Conservation (phyloP, 2,113 vertebrate species). For the Rhabdornis inornatus region DNA sequence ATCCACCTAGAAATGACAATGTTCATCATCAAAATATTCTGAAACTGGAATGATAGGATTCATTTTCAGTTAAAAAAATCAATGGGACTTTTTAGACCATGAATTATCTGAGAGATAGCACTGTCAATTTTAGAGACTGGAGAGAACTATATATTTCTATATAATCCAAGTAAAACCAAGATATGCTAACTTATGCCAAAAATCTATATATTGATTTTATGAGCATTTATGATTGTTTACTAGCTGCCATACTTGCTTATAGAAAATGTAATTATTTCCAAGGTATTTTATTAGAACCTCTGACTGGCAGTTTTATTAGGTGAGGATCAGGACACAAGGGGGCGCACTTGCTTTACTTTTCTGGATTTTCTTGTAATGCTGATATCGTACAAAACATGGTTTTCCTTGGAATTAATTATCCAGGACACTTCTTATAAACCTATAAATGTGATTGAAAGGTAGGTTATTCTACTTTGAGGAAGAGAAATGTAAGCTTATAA, state of each 20-base stretch:
- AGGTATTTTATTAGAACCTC: neutral
- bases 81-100: neutral
- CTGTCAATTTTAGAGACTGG: neutral
- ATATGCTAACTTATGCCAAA: neutral
- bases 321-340: conserved; percentile 57
- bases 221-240: neutral
- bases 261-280: neutral
- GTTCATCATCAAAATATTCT: neutral
- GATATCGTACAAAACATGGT: neutral
- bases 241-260: neutral
- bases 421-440: neutral
- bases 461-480: conserved; percentile 45
- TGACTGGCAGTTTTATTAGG: neutral
- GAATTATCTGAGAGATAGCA: neutral
- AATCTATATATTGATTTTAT: neutral
- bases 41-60: neutral
- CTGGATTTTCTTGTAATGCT: neutral
- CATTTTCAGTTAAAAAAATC: neutral
- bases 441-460: conserved; percentile 46
- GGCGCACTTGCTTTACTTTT: conserved; percentile 69
- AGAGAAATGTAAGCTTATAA: neutral
- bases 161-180: neutral
- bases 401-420: conserved; percentile 29
- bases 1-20: neutral
- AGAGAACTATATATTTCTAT: neutral